Evolutionary conservation across 2,113 vertebrate genomes (phyloP).

Genomic region (Hippocampus comes): DNA sequence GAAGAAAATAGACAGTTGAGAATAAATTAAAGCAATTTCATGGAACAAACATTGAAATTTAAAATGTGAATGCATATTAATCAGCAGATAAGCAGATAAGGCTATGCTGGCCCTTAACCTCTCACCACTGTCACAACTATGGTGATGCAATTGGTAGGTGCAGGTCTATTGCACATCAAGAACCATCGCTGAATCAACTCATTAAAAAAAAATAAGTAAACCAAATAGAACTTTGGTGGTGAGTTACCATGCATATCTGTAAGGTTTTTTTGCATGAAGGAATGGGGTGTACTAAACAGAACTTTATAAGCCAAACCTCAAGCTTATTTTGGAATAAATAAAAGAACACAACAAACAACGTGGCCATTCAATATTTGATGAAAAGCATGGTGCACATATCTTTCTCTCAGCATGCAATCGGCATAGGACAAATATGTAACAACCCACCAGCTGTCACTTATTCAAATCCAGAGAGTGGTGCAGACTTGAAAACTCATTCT

Average conservation of each 20-base stretch:
- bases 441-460: slow-evolving; percentile 30
- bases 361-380: slow-evolving; percentile 57
- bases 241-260: not conserved
- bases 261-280: slow-evolving; percentile 4
- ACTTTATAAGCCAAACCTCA: slow-evolving; percentile 37
- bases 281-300: slow-evolving; percentile 26
- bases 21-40: not conserved
- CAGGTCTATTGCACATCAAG: not conserved
- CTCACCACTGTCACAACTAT: not conserved
- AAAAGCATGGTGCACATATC: slow-evolving; percentile 9
- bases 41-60: not conserved
- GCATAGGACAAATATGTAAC: slow-evolving; percentile 23
- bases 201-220: not conserved
- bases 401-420: slow-evolving; percentile 34
- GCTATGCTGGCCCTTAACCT: not conserved
- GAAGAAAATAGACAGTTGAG: not conserved
- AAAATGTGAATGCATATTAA: not conserved
- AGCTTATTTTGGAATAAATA: slow-evolving; percentile 45
- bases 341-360: slow-evolving; percentile 27
- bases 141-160: not conserved
- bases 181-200: not conserved
- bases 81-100: not conserved
- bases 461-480: slow-evolving; percentile 18
- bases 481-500: slow-evolving; percentile 10
- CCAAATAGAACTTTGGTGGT: not conserved